Evolutionary conservation across 1,140 invertebrate species (phyloP), one percentile per base, ranked within the genome.

Genomic region (Scaptomyza graminum): DNA sequence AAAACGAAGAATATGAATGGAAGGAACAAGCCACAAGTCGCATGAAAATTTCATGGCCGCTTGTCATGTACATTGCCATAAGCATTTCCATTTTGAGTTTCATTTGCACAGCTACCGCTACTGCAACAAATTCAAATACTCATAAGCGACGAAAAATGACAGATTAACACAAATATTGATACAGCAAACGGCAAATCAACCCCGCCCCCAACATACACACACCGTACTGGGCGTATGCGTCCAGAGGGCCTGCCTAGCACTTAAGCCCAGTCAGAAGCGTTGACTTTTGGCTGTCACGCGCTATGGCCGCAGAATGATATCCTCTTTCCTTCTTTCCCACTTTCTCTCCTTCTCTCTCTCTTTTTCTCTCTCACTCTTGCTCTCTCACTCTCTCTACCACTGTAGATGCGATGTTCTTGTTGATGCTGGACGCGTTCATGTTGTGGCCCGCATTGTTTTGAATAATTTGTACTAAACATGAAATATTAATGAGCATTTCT

Each of bases 161-260:
- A 88, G 83, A 88, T 88, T 88, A 88, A 88, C 76, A 79, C 83
- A 87, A 87, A 87, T 87, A 87, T 87, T 87, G 83, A 87, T 79
- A 87, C 83, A 87, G 75, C 70, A 57, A 70, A 57, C 56, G 49
- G 37, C 59, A 28, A 63, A 63, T 69, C 66, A 49, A 41, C 3
- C 37, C 37, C 12, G 12, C 37, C 37, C 37, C 49, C 28, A 71
- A 56, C 37, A 47, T 39, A 47, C 54, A 50, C 16, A 46, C 49
- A 49, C 18, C 1, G 18, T 34, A 67, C 47, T 37, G 18, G 43
- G 13, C 25, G 34, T 34, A 7, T 34, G 31, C 44, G 44, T 55
- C 41, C 41, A 64, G 56, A 55, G 64, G 64, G 52, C 18, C 56
- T 52, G 52, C 37, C 50, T 46, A 71, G 64, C 61, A 79, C 67